Conservation (phyloP, 37 sponge, comb jelly and placozoan species). For the Geodia barretti region DNA sequence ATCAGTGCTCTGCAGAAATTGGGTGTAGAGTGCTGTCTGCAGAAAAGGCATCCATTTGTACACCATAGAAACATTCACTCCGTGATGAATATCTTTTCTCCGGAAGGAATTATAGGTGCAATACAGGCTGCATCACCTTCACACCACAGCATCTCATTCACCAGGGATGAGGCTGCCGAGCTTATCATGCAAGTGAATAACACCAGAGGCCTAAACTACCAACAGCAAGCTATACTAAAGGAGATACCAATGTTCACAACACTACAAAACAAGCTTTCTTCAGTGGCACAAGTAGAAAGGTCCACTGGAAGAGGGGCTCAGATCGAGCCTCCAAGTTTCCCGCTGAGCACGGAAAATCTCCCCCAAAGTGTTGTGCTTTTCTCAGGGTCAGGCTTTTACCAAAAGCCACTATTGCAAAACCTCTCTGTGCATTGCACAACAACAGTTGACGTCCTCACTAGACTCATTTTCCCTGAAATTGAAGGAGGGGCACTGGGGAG, state of each 20-base stretch:
- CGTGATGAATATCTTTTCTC: neutral
- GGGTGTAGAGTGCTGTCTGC: neutral
- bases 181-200: neutral
- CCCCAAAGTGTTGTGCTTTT: neutral
- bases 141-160: neutral
- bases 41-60: neutral
- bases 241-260: neutral
- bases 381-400: neutral
- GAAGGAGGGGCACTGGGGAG: neutral
- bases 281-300: neutral
- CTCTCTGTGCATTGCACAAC: neutral
- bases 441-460: neutral
- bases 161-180: conserved; percentile 14
- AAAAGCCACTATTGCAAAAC: neutral
- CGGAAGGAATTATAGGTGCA: conserved; percentile 8
- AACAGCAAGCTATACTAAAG: neutral
- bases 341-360: neutral
- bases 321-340: neutral
- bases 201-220: neutral
- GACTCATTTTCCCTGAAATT: neutral
- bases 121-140: neutral
- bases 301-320: neutral
- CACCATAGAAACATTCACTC: neutral
- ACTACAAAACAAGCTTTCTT: neutral
- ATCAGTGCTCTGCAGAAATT: neutral